A percentile compares a stretch with the other conserved stretches of the same genome.
Conservation (phyloP, 2,888 invertebrate species). For the Stratiomys singularior region DNA sequence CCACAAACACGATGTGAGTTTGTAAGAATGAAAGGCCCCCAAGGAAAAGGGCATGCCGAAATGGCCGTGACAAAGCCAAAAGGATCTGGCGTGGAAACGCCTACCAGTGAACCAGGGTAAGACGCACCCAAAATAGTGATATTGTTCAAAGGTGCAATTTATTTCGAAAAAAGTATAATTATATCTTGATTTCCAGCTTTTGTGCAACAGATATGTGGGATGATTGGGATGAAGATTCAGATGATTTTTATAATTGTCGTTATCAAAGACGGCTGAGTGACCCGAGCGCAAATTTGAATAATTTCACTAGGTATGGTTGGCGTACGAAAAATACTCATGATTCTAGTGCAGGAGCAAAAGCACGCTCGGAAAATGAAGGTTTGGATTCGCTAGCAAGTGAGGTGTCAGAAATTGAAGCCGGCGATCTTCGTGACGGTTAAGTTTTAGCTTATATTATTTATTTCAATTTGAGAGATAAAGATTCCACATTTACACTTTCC, state of each 20-base stretch:
- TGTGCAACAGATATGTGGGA: slow-evolving; percentile 91
- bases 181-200: slow-evolving; percentile 62
- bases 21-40: slow-evolving; percentile 97
- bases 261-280: slow-evolving; percentile 86
- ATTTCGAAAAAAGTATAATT: neutral
- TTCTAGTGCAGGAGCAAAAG: slow-evolving; percentile 76
- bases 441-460: slow-evolving; percentile 1
- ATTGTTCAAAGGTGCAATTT: neutral
- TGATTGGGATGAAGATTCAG: slow-evolving; percentile 89
- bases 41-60: slow-evolving; percentile 96
- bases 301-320: slow-evolving; percentile 86
- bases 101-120: slow-evolving; percentile 86
- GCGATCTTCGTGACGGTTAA: slow-evolving; percentile 89
- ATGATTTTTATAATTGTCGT: slow-evolving; percentile 83
- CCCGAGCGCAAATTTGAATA: slow-evolving; percentile 89
- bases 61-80: slow-evolving; percentile 96
- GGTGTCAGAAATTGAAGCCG: slow-evolving; percentile 92
- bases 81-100: slow-evolving; percentile 93
- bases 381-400: slow-evolving; percentile 86
- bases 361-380: slow-evolving; percentile 92
- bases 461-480: too few relatives aligned
- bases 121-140: neutral
- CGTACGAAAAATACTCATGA: slow-evolving; percentile 71
- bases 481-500: too few relatives aligned
- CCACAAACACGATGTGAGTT: slow-evolving; percentile 91